Evolutionary conservation across 2,113 vertebrate genomes (phyloP).

Genomic region (Herpetotheres cachinnans): DNA sequence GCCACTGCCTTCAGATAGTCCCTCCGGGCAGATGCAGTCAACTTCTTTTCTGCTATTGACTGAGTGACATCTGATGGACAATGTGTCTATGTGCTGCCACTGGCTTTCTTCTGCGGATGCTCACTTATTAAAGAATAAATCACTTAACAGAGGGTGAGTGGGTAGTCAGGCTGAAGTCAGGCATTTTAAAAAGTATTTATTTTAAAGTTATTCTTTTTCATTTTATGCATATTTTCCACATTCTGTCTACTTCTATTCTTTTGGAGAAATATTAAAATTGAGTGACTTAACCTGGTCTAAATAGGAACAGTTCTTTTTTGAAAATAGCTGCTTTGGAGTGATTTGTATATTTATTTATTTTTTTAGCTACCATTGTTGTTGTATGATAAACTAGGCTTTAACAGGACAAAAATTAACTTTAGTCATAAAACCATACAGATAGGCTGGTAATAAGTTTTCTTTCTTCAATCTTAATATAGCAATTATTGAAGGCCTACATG

Average conservation of each 20-base stretch:
- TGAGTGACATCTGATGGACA: background rate
- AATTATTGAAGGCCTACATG: background rate
- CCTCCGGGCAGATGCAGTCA: background rate
- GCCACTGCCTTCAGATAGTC: background rate
- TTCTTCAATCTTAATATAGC: background rate
- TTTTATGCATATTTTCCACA: background rate
- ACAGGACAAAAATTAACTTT: background rate
- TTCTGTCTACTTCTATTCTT: background rate
- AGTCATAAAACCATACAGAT: background rate
- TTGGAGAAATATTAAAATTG: background rate
- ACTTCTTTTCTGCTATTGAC: background rate
- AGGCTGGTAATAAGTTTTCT: background rate
- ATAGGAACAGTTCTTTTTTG: background rate
- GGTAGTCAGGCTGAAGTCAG: constrained; percentile 44
- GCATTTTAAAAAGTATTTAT: background rate
- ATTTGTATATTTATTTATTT: background rate
- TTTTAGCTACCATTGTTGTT: background rate
- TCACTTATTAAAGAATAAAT: constrained; percentile 41
- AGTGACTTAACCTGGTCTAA: constrained; percentile 8
- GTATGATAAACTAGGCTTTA: background rate
- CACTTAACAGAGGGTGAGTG: constrained; percentile 62
- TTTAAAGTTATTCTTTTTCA: background rate
- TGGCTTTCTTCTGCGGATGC: background rate
- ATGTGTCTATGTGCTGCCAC: background rate
- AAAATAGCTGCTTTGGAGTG: background rate